Conservation (phyloP, 1,140 invertebrate species). For the Homalodisca vitripennis region DNA sequence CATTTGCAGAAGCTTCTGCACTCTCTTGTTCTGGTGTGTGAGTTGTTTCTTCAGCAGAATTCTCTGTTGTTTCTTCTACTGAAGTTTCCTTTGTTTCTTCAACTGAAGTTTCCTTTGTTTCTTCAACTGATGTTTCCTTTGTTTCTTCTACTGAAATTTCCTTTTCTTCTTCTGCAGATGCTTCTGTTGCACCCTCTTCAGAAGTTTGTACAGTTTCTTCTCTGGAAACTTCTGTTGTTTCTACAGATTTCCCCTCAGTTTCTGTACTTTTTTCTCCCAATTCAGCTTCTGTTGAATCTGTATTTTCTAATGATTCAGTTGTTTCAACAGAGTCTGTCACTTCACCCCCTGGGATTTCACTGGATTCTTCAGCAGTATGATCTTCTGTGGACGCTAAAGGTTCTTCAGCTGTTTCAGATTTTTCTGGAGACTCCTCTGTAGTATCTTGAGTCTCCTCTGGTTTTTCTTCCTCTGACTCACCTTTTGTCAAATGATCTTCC, state of each 20-base stretch:
- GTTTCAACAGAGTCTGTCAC: conserved; percentile 42
- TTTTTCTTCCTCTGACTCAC: conserved; percentile 19
- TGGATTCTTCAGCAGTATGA: conserved; percentile 18
- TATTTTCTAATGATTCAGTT: conserved; percentile 38
- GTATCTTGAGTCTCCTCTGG: conserved; percentile 24
- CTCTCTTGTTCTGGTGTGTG: conserved; percentile 23
- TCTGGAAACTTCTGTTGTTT: conserved; percentile 28
- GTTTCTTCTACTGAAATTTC: conserved; percentile 23
- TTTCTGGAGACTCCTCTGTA: conserved; percentile 29
- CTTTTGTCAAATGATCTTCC: conserved; percentile 32
- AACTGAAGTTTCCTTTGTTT: conserved; percentile 22
- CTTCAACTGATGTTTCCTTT: conserved; percentile 28
- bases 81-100: conserved; percentile 36
- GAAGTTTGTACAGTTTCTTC: conserved; percentile 29
- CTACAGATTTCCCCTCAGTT: conserved; percentile 14
- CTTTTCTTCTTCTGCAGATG: conserved; percentile 31
- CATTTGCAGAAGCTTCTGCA: conserved; percentile 40
- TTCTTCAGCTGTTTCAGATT: conserved; percentile 27
- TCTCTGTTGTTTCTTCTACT: conserved; percentile 40
- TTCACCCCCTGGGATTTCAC: conserved; percentile 31
- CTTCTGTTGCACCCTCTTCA: conserved; percentile 28
- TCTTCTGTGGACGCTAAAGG: conserved; percentile 26
- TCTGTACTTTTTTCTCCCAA: neutral
- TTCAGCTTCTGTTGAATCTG: conserved; percentile 18
- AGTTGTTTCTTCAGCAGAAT: too few species aligned